A percentile compares a stretch with the other conserved stretches of the same genome.
Conservation (phyloP, 2,888 invertebrate species). For the Branchinecta sandiegonensis region DNA sequence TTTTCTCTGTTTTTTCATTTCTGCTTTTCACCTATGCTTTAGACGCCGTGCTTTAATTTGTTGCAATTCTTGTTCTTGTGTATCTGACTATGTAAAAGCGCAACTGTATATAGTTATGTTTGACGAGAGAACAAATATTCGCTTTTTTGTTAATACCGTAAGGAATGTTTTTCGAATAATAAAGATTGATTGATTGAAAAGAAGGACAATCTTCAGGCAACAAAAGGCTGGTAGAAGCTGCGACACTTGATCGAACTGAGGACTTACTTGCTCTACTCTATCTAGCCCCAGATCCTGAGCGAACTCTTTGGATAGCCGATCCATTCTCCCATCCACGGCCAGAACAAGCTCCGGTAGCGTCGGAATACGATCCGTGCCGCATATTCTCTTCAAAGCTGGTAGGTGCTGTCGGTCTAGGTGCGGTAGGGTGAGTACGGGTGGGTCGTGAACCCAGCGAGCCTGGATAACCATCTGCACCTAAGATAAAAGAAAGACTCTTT, state of each 20-base stretch:
- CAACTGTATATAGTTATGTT: no score
- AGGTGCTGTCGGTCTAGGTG: conserved; percentile 46
- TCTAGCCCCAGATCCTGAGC: conserved; percentile 48
- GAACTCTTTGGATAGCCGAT: conserved; percentile 45
- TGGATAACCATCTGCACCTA: conserved; percentile 76
- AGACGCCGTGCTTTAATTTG: no score
- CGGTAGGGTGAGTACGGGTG: conserved; percentile 60
- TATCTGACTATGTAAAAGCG: no score
- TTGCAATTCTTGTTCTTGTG: no score
- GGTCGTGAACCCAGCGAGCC: conserved; percentile 64
- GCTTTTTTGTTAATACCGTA: no score
- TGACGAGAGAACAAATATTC: no score
- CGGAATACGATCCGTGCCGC: conserved; percentile 25
- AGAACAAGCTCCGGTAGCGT: conserved; percentile 46
- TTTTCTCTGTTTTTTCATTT: no score
- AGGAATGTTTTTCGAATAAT: no score
- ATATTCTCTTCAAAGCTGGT: conserved; percentile 16
- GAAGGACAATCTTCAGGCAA: no score
- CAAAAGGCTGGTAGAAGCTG: no score
- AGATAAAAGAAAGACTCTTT: conserved; percentile 28
- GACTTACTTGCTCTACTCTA: conserved; percentile 51
- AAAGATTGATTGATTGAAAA: no score
- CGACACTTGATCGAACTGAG: neutral
- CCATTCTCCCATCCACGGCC: conserved; percentile 42
- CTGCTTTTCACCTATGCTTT: no score